These are phyloP conservation scores for Gila orcuttii DNA, from an alignment of 2,113 vertebrate genomes.

Conservation along the genomic window DNA sequence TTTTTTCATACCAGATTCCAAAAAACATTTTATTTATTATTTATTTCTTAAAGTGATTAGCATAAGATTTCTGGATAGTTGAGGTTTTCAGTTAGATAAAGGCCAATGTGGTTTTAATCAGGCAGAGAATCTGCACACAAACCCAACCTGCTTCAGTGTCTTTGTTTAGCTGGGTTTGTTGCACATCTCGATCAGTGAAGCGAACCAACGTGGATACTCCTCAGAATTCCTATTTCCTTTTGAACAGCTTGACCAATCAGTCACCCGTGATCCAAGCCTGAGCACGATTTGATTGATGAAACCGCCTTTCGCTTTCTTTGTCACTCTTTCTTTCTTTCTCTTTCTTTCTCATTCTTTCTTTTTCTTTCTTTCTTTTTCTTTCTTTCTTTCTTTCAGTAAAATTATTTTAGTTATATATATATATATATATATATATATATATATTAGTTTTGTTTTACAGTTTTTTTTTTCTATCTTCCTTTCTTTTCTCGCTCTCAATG, in stretches of 20 bases:
- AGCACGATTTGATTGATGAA: conserved; percentile 84
- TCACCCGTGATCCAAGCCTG: conserved; percentile 85
- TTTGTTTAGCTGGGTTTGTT: conserved; percentile 46
- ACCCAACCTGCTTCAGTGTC: conserved; percentile 47
- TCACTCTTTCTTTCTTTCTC: conserved; percentile 37
- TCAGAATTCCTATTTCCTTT: conserved; percentile 87
- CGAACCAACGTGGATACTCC: conserved; percentile 77
- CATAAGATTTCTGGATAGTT: background rate
- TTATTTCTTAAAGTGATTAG: background rate
- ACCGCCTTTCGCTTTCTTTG: conserved; percentile 75
- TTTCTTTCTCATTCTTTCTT: conserved; percentile 17
- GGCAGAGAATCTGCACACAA: background rate
- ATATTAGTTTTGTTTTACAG: background rate
- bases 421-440: background rate
- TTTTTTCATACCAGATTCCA: too few species aligned
- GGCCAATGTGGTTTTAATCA: background rate
- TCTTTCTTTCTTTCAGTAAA: background rate
- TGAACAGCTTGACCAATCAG: conserved; percentile 80
- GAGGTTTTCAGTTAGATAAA: background rate
- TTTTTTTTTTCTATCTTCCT: background rate
- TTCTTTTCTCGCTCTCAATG: background rate
- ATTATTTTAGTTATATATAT: background rate
- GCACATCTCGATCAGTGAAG: conserved; percentile 71
- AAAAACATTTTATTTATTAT: too few species aligned
- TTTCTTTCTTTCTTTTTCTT: conserved; percentile 5